Conservation (phyloP, 2,797 vertebrate genomes). For the Paguma larvata region DNA sequence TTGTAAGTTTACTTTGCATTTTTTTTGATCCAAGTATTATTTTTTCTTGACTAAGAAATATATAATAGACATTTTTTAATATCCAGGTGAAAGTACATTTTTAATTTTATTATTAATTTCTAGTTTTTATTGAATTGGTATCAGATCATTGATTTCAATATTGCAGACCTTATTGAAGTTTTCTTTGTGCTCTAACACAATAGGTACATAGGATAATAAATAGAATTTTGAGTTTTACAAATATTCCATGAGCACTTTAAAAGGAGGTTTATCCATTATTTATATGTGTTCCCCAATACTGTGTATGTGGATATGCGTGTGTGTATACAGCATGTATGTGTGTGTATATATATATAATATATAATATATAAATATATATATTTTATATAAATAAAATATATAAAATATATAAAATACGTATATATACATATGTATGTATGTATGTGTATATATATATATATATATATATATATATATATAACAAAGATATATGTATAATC, state of each 20-base stretch:
- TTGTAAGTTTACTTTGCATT: not conserved
- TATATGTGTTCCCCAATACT: not conserved
- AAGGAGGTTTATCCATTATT: not conserved
- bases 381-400: too few species aligned
- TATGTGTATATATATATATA: too few species aligned
- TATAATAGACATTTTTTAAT: slow-evolving; percentile 13
- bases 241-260: not conserved
- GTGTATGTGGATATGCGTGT: not conserved
- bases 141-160: not conserved
- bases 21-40: not conserved
- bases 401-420: too few species aligned
- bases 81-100: not conserved
- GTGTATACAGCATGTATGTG: too few species aligned
- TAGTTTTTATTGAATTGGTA: not conserved
- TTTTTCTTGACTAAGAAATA: not conserved
- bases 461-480: not conserved
- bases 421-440: not conserved
- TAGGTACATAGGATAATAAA: not conserved
- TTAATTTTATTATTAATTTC: not conserved
- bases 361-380: too few species aligned
- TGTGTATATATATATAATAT: not conserved
- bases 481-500: not conserved
- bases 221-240: not conserved
- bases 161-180: not conserved
- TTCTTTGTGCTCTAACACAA: not conserved